Base-by-base conservation (phyloP, 2,113 vertebrate species). In the Cryptoleucopteryx plumbea region DNA sequence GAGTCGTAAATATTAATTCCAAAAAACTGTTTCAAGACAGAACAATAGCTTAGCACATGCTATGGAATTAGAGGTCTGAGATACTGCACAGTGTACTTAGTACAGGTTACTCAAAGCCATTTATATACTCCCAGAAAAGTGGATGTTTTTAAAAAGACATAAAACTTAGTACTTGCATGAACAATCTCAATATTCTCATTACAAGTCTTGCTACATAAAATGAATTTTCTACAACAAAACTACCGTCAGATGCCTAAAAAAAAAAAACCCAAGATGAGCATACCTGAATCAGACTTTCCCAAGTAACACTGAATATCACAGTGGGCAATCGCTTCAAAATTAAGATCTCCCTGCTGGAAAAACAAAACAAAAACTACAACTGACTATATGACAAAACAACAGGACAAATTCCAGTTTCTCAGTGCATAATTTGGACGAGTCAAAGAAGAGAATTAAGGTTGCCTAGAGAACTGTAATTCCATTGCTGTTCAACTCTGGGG, bases 261-360 rank as follows among this genome's bases (percentile, higher is more conserved):
- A 17, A 31, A 10, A 15, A 43, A 43, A 4, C 9, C 15, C 32
- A 91, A 71, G 86, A 67, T 2, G 8, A 86, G 94, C 97, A 97
- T 98, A 99, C 99, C 99, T 98, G 98, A 86, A 95, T 98, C 98
- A 88, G 99, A 99, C 85, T 99, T 98, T 91, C 98, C 98, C 90
- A 99, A 98, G 80, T 98, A 98, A 96, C 99, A 99, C 65, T 98
- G 98, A 88, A 97, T 98, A 93, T 98, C 99, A 98, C 99, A 99
- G 95, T 99, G 99, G 77, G 96, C 98, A 84, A 98, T 93, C 1
- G 96, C 98, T 97, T 99, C 99, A 98, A 99, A 99, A 91, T 97
- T 91, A 92, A 98, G 97, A 56, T 98, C 98, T 89, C 98, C 99
- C 97, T 98, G 98, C 98, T 98, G 90, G 97, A 91, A 89, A 78